Percentiles rank a stretch among this genome's conserved stretches.
Conservation (phyloP, 2,113 vertebrate genomes). For the Tenrec ecaudatus region DNA sequence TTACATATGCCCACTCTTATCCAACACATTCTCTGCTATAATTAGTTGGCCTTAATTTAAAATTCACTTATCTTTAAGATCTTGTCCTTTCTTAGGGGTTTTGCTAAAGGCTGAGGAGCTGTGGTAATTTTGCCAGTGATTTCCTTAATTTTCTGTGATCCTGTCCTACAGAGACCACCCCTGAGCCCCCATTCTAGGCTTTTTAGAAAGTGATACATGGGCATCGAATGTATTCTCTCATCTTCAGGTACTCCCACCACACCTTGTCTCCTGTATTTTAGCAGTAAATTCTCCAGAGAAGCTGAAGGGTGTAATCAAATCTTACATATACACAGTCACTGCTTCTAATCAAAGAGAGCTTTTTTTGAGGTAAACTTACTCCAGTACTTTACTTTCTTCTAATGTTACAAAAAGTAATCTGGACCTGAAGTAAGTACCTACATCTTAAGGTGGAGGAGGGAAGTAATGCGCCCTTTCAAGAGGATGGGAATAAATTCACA, state of each 20-base stretch:
- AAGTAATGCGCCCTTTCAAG: slow-evolving; percentile 36
- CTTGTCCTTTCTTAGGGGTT: slow-evolving; percentile 36
- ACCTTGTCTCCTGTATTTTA: not conserved
- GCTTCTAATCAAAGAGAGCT: slow-evolving; percentile 42
- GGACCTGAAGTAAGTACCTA: slow-evolving; percentile 14
- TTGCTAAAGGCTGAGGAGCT: not conserved
- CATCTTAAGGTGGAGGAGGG: not conserved
- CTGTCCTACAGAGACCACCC: not conserved
- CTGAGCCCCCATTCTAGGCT: not conserved
- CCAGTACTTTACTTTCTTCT: slow-evolving; percentile 34
- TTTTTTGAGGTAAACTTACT: not conserved
- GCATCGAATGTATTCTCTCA: not conserved
- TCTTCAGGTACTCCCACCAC: not conserved
- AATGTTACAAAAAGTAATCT: slow-evolving; percentile 36
- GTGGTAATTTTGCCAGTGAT: slow-evolving; percentile 11
- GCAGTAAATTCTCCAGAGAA: slow-evolving; percentile 46
- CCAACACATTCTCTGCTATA: slow-evolving; percentile 66
- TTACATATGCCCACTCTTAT: slow-evolving; percentile 59
- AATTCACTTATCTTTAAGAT: slow-evolving; percentile 61
- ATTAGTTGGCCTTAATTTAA: slow-evolving; percentile 68
- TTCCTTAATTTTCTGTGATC: slow-evolving; percentile 33
- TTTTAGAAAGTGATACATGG: slow-evolving; percentile 34
- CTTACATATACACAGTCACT: not conserved
- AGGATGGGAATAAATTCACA: slow-evolving; percentile 30
- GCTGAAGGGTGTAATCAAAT: not conserved